A percentile compares a stretch with the other conserved stretches of the same genome.
Evolutionary conservation across 2,113 vertebrate genomes (phyloP).

Genomic region (Myanophis thanlyinensis): DNA sequence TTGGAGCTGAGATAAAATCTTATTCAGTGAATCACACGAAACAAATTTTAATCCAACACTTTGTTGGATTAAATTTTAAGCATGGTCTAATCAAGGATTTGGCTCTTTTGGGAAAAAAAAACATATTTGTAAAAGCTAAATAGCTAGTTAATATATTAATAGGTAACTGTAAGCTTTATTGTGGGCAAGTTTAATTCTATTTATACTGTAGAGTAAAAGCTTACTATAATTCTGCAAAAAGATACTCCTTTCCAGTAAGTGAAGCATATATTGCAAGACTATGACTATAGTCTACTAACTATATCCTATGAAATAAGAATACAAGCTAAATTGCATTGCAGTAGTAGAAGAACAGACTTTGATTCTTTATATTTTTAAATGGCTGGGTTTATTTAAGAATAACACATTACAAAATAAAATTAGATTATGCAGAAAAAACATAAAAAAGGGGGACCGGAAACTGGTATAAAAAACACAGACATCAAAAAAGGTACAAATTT

Average conservation of each 20-base stretch:
- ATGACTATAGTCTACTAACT: not conserved
- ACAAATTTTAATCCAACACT: not conserved
- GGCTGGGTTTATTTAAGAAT: not conserved
- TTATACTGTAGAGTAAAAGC: not conserved
- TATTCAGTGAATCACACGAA: not conserved
- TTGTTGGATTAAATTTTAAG: not conserved
- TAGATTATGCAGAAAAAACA: constrained; percentile 43
- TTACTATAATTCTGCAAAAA: not conserved
- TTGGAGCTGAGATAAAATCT: not conserved
- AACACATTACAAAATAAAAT: constrained; percentile 15
- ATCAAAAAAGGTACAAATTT: constrained; percentile 22
- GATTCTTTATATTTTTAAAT: not conserved
- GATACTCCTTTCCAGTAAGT: not conserved
- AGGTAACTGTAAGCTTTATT: not conserved
- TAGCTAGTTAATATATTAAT: not conserved
- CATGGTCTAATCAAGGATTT: not conserved
- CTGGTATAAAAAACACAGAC: constrained; percentile 49
- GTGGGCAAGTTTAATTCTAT: not conserved
- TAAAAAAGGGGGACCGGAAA: constrained; percentile 43
- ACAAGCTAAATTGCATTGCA: not conserved
- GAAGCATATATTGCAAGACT: not conserved
- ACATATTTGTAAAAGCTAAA: not conserved
- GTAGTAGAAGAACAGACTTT: not conserved
- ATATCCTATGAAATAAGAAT: not conserved
- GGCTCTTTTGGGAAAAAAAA: not conserved